Base-by-base conservation (phyloP, 1,140 invertebrate species). In the Procambarus virginalis region DNA sequence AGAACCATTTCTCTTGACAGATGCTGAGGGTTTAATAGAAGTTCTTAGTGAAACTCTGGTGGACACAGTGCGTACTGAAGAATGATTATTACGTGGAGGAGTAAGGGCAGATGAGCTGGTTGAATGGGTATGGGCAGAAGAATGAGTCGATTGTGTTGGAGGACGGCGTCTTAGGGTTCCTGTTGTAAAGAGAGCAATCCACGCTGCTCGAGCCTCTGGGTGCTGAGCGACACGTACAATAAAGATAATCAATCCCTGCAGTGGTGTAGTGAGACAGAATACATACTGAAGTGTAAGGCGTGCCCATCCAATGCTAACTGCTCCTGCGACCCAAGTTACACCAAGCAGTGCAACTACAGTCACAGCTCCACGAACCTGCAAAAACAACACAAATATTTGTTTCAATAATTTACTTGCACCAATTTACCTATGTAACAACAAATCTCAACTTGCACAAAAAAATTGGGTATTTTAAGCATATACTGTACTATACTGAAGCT, bases 161-260 rank as follows among this genome's bases (percentile, higher is more conserved):
- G 78, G 80, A 2, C 82, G 58, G 45, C 90, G 75, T 85, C 89
- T 6, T 75, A 85, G 84, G 64, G 82, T 84, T 51, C 94, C 94
- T 20, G 93, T 94, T 81, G 93, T 93, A 75, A 94, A 92, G 22
- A 94, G 92, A 55, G 93, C 93, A 46, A 94, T 73, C 94, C 94
- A 95, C 3, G 94, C 94, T 79, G 93, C 92, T 46, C 94, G 92
- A 4, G 94, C 95, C 92, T 95, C 94, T 2, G 94, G 94, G 92
- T 94, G 94, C 55, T 95, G 93, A 10, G 95, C 92, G 83, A 95
- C 95, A 14, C 95, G 93, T 84, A 95, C 94, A 8, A 95, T 88
- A 92, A 95, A 95, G 64, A 95, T 95, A 68, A 95, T 93, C 90
- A 95, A 94, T 55, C 95, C 95, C 93, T 95, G 95, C 2, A 95